Percentiles rank a stretch among this genome's conserved stretches.
phyloP scores from a whole-genome alignment of 2,888 invertebrate species.

The Mythimna ferrago region DNA sequence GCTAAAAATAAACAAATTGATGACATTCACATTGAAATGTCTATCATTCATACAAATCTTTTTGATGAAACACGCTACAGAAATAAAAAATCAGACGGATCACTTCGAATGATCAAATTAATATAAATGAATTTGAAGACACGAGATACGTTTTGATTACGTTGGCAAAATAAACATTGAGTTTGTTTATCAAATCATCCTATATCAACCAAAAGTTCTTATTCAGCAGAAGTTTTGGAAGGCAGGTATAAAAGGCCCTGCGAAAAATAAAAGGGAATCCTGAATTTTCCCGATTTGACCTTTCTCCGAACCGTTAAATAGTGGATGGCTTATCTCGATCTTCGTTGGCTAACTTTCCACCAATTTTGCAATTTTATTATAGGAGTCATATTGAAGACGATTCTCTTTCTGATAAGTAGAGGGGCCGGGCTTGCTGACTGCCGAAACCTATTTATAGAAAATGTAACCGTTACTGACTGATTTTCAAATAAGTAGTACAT shows the following conservation, averaged over 20 bases:
- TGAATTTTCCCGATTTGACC: conserved; percentile 12
- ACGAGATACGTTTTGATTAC: conserved; percentile 24
- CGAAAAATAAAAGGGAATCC: conserved; percentile 8
- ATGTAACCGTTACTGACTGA: no score
- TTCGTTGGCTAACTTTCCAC: not conserved
- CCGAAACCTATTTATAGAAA: no score
- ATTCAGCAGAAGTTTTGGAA: not conserved
- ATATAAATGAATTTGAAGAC: conserved; percentile 42
- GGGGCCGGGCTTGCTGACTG: no score
- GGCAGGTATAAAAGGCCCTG: not conserved
- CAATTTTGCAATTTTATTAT: conserved; percentile 7
- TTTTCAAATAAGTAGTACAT: no score
- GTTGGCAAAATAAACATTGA: conserved; percentile 9
- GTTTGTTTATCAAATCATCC: not conserved
- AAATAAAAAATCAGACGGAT: conserved; percentile 36
- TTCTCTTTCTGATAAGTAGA: not conserved
- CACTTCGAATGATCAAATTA: conserved; percentile 40
- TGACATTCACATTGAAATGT: not conserved
- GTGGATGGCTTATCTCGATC: conserved; percentile 32
- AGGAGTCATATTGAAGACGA: not conserved
- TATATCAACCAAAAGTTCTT: not conserved
- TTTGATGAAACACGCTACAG: conserved; percentile 19
- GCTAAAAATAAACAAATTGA: not conserved
- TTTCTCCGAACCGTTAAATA: conserved; percentile 17
- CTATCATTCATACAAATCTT: conserved; percentile 25